Evolutionary conservation across 2,888 invertebrate genomes (phyloP).

Genomic region (Tiliacea aurago): DNA sequence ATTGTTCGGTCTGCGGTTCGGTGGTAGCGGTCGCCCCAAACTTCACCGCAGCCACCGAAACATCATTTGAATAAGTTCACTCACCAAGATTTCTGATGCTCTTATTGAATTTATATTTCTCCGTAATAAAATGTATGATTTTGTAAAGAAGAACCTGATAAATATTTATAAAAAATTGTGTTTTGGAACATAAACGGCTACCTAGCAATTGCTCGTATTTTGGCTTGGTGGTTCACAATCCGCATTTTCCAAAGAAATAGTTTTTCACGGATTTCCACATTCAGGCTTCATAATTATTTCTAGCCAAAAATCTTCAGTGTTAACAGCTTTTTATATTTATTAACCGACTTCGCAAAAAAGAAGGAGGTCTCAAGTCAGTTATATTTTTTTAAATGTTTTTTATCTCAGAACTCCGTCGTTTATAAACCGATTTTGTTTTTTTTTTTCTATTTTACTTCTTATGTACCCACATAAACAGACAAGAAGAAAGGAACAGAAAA

Average conservation of each 20-base stretch:
- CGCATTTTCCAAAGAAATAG: not conserved
- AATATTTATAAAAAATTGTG: not conserved
- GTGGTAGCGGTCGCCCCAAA: slow-evolving; percentile 58
- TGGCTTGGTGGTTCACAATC: not conserved
- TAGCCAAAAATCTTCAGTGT: too few relatives aligned
- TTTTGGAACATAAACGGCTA: not conserved
- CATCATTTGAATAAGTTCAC: slow-evolving; percentile 51
- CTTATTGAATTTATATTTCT: slow-evolving; percentile 4
- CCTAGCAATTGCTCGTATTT: not conserved
- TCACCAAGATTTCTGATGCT: slow-evolving; percentile 42
- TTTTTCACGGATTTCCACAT: too few relatives aligned
- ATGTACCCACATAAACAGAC: too few relatives aligned
- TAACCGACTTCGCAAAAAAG: too few relatives aligned
- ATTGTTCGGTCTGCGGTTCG: slow-evolving; percentile 66
- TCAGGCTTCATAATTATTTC: too few relatives aligned
- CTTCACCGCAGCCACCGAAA: slow-evolving; percentile 59
- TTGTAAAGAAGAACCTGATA: not conserved
- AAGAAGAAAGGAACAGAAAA: too few relatives aligned
- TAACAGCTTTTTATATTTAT: too few relatives aligned
- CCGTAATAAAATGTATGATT: not conserved
- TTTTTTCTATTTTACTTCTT: too few relatives aligned
- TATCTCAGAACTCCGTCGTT: too few relatives aligned
- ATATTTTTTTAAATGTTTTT: too few relatives aligned
- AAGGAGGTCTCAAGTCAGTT: too few relatives aligned
- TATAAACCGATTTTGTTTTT: too few relatives aligned